Conservation (phyloP, 2,113 vertebrate species). For the Sylvia atricapilla region DNA sequence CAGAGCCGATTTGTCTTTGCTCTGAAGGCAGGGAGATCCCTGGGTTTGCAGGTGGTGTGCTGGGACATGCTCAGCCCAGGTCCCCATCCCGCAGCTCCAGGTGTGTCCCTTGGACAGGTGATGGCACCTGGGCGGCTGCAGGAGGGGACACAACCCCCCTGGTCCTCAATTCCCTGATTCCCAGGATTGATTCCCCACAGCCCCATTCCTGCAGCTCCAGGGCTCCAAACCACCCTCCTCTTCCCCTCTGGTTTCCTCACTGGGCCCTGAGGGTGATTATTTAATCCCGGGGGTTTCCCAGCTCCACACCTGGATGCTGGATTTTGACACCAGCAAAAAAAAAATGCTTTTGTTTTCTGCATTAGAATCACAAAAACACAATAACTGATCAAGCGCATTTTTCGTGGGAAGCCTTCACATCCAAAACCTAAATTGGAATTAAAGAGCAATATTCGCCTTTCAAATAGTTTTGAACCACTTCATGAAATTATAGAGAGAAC, state of each 20-base stretch:
- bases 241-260: fast-evolving
- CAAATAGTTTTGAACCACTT: neutral
- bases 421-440: neutral
- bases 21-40: neutral
- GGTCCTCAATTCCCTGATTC: fast-evolving
- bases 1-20: neutral
- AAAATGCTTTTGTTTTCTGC: neutral
- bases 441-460: neutral
- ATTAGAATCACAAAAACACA: neutral
- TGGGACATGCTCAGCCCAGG: neutral
- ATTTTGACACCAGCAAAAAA: neutral
- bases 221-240: neutral
- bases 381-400: neutral
- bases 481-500: neutral
- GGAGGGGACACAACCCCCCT: neutral
- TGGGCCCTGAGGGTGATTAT: neutral
- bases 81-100: neutral
- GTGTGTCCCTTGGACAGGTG: neutral
- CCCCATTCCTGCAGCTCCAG: neutral
- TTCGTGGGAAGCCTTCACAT: neutral
- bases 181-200: neutral
- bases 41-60: fast-evolving
- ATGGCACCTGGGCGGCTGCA: neutral
- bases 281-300: neutral
- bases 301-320: neutral